Evolutionary conservation across 2,113 vertebrate genomes (phyloP).

Genomic region (Xiphophorus couchianus): DNA sequence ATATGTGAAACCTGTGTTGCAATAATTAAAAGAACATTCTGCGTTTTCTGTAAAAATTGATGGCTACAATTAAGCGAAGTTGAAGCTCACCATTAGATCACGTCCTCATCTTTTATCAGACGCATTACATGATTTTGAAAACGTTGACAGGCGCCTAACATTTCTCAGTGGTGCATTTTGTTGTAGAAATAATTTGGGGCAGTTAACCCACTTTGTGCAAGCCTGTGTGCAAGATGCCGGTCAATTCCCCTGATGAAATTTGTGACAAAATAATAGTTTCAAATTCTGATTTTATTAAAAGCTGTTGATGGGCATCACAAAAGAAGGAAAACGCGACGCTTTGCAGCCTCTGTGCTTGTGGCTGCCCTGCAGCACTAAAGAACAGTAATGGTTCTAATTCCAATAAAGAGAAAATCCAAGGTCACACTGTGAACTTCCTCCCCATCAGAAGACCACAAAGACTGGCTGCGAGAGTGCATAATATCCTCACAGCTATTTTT

Average conservation of each 20-base stretch:
- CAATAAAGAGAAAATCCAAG: constrained; percentile 82
- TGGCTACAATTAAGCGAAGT: neutral
- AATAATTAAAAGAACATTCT: neutral
- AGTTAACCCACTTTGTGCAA: constrained; percentile 41
- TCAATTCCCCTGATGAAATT: constrained; percentile 55
- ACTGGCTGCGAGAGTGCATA: constrained; percentile 84
- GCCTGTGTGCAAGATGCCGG: constrained; percentile 37
- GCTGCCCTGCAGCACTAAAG: constrained; percentile 69
- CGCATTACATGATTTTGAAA: constrained; percentile 17
- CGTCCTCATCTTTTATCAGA: neutral
- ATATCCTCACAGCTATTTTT: constrained; percentile 88
- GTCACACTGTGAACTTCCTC: constrained; percentile 83
- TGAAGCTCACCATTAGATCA: constrained; percentile 20
- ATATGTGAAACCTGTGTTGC: neutral
- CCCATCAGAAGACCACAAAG: constrained; percentile 86
- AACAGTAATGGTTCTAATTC: constrained; percentile 77
- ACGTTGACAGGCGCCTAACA: constrained; percentile 21
- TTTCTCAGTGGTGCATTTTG: constrained; percentile 45
- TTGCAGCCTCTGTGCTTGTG: constrained; percentile 29
- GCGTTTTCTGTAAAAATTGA: neutral
- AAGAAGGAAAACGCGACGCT: constrained; percentile 38
- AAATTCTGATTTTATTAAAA: constrained; percentile 53
- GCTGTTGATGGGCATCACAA: constrained; percentile 69
- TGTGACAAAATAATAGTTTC: constrained; percentile 70
- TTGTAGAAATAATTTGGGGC: constrained; percentile 45